Evolutionary conservation across 30 jellyfish, hydroid and myxozoan species (phyloP).

Genomic region (Sanderia malayensis): DNA sequence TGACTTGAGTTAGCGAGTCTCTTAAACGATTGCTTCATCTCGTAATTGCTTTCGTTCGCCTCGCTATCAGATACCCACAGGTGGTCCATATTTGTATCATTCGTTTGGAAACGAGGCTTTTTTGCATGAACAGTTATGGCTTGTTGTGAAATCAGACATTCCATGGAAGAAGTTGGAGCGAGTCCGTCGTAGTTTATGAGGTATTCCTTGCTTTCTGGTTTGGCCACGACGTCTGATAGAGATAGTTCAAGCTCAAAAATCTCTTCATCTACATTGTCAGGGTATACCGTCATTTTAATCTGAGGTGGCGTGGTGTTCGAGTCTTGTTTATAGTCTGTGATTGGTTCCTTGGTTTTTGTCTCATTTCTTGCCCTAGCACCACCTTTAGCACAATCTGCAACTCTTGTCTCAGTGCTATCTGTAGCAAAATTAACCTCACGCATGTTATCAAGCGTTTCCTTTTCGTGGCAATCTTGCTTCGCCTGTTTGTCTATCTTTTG

Average conservation of each 20-base stretch:
- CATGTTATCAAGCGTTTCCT: too few species aligned
- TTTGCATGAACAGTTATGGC: too few species aligned
- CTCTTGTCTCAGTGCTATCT: too few species aligned
- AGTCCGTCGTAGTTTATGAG: background rate
- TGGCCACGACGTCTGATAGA: background rate
- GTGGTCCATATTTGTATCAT: background rate
- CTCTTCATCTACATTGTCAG: background rate
- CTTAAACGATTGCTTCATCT: background rate
- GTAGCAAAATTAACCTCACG: too few species aligned
- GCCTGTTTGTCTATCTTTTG: too few species aligned
- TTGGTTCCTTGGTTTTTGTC: too few species aligned
- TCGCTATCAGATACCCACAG: conserved; percentile 12
- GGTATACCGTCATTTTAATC: background rate
- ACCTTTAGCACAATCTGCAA: too few species aligned
- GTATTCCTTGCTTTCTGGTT: background rate
- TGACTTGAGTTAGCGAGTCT: background rate
- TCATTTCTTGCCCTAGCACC: too few species aligned
- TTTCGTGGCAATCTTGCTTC: too few species aligned
- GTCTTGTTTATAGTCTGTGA: too few species aligned
- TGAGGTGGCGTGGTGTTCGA: background rate
- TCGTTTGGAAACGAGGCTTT: background rate
- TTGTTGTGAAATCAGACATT: background rate
- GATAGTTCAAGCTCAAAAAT: background rate
- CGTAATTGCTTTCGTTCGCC: background rate
- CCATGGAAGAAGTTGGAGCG: background rate